A percentile compares a stretch with the other conserved stretches of the same genome.
Evolutionary conservation across 2,888 invertebrate species (phyloP).

Genomic region (Hirtodrosophila alboralis): DNA sequence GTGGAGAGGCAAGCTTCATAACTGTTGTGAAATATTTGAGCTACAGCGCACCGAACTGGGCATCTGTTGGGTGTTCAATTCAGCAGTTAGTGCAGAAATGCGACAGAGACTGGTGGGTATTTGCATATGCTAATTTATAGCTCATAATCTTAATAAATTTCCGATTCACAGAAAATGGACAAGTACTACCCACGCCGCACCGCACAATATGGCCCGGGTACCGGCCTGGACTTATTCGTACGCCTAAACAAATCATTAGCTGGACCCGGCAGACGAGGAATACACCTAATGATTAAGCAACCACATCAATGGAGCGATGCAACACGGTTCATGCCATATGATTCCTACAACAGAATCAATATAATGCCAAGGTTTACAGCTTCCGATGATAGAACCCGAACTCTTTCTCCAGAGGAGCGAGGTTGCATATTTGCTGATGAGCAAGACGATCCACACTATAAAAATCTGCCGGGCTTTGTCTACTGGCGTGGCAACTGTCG

Average conservation of each 20-base stretch:
- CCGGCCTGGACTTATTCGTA: slow-evolving; percentile 71
- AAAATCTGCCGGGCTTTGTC: slow-evolving; percentile 74
- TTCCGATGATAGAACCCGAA: slow-evolving; percentile 59
- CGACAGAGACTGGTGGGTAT: slow-evolving; percentile 52
- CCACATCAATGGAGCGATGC: slow-evolving; percentile 74
- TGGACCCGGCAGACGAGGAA: slow-evolving; percentile 53
- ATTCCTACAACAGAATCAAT: slow-evolving; percentile 63
- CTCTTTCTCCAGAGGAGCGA: slow-evolving; percentile 59
- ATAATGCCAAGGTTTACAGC: slow-evolving; percentile 71
- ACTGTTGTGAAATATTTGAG: slow-evolving; percentile 85
- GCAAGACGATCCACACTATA: slow-evolving; percentile 56
- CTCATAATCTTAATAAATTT: not conserved
- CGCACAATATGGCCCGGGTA: slow-evolving; percentile 75
- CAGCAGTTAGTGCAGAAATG: slow-evolving; percentile 66
- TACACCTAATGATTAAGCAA: slow-evolving; percentile 77
- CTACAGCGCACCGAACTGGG: slow-evolving; percentile 84
- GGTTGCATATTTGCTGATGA: slow-evolving; percentile 80
- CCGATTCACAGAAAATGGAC: slow-evolving; percentile 56
- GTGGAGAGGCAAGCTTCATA: slow-evolving; percentile 83
- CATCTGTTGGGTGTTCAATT: slow-evolving; percentile 85
- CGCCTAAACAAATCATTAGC: slow-evolving; percentile 52
- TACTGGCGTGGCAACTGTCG: slow-evolving; percentile 82
- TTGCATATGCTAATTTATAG: not conserved
- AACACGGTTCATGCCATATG: slow-evolving; percentile 53
- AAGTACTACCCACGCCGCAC: slow-evolving; percentile 78